A percentile compares a stretch with the other conserved stretches of the same genome.
These are phyloP conservation scores for Galeruca laticollis DNA, from an alignment of 2,888 invertebrate species.

Conservation along the genomic window DNA sequence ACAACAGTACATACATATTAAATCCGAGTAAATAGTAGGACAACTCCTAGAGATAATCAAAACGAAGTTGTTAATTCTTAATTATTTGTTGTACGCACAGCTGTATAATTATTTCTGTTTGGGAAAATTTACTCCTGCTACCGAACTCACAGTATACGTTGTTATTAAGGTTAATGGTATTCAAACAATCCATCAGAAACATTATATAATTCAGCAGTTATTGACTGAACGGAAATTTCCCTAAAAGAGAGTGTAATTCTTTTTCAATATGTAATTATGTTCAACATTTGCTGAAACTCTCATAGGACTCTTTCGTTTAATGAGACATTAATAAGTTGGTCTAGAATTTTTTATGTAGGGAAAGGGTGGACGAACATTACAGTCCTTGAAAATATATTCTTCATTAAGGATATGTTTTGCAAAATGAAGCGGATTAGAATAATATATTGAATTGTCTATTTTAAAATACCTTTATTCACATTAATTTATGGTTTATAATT, in stretches of 20 bases:
- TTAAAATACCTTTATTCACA: too few relatives aligned
- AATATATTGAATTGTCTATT: too few relatives aligned
- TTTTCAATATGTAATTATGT: background rate
- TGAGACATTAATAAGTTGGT: background rate
- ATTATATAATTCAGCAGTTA: background rate
- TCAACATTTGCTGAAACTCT: background rate
- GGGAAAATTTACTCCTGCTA: background rate
- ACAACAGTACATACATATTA: background rate
- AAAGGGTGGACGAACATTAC: background rate
- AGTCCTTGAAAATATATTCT: too few relatives aligned
- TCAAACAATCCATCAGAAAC: background rate
- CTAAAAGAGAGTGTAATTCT: background rate
- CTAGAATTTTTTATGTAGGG: background rate
- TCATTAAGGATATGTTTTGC: too few relatives aligned
- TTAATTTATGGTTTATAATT: too few relatives aligned
- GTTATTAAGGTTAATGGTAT: slow-evolving; percentile 2
- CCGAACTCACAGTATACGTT: background rate
- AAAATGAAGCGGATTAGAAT: too few relatives aligned
- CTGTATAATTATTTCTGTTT: background rate
- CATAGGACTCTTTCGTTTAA: background rate
- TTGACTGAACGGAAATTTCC: background rate
- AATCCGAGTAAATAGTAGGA: background rate
- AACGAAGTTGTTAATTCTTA: background rate
- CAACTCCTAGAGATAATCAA: background rate
- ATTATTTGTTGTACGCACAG: background rate